A percentile compares a stretch with the other conserved stretches of the same genome.
Evolutionary conservation across 2,113 vertebrate species (phyloP).

Genomic region (Plestiodon gilberti): DNA sequence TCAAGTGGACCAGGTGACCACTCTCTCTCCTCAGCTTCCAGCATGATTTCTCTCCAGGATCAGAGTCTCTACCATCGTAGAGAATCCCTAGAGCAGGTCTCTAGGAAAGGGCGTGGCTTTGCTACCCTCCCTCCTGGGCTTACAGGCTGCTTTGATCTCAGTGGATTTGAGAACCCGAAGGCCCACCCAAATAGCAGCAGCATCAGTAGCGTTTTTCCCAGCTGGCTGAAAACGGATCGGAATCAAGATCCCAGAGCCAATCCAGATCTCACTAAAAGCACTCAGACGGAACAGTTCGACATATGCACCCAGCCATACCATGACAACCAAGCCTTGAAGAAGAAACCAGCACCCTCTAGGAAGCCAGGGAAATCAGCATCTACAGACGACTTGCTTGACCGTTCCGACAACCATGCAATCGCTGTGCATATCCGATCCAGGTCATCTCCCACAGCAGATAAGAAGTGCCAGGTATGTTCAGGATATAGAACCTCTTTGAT

Average conservation of each 20-base stretch:
- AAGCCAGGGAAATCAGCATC: slow-evolving; percentile 85
- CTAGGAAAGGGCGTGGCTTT: slow-evolving; percentile 48
- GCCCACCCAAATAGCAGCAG: slow-evolving; percentile 24
- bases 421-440: slow-evolving; percentile 83
- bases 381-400: slow-evolving; percentile 87
- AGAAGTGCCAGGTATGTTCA: slow-evolving; percentile 80
- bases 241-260: slow-evolving; percentile 54
- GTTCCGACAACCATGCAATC: slow-evolving; percentile 57
- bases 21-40: slow-evolving; percentile 82
- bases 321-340: slow-evolving; percentile 62
- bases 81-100: slow-evolving; percentile 62
- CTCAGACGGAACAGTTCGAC: slow-evolving; percentile 18
- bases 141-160: slow-evolving; percentile 60
- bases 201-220: slow-evolving; percentile 57
- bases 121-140: slow-evolving; percentile 70
- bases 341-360: slow-evolving; percentile 24
- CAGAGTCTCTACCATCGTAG: slow-evolving; percentile 57
- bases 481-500: rapidly evolving
- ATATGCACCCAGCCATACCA: neutral
- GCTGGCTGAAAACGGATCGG: slow-evolving; percentile 44
- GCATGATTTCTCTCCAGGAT: slow-evolving; percentile 89
- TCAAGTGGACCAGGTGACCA: slow-evolving; percentile 66
- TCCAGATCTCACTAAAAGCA: slow-evolving; percentile 59
- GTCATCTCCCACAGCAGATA: slow-evolving; percentile 83
- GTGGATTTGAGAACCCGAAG: slow-evolving; percentile 57